A percentile compares a stretch with the other conserved stretches of the same genome.
phyloP scores from a whole-genome alignment of 2,113 vertebrate genomes.

The Dissostichus mawsoni region DNA sequence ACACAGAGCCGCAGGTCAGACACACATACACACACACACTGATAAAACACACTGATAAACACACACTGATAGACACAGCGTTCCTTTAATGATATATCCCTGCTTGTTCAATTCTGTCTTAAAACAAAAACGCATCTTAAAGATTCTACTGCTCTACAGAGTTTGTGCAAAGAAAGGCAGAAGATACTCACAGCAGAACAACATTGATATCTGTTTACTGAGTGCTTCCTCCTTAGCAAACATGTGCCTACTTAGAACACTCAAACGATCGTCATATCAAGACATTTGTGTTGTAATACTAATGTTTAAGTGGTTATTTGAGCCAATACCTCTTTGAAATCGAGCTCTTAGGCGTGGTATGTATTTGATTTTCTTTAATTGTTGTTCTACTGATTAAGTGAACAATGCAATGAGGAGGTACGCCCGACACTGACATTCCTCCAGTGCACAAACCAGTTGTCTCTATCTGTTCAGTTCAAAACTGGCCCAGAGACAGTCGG shows the following conservation, averaged over 20 bases:
- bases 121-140: neutral
- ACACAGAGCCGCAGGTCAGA: constrained; percentile 12
- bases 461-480: neutral
- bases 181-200: too few relatives aligned
- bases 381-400: neutral
- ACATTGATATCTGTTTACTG: too few relatives aligned
- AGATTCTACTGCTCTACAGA: too few relatives aligned
- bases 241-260: neutral
- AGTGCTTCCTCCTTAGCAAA: too few relatives aligned
- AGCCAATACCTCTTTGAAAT: neutral
- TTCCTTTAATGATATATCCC: neutral
- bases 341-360: neutral
- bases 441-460: neutral
- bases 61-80: neutral
- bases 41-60: too few relatives aligned
- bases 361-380: neutral
- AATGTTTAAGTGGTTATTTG: neutral
- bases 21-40: too few relatives aligned
- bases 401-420: neutral
- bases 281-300: neutral
- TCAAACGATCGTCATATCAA: neutral
- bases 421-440: too few relatives aligned
- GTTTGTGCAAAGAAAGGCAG: too few relatives aligned
- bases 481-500: neutral
- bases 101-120: too few relatives aligned